These are phyloP conservation scores for Drosophila repletoides DNA, from an alignment of 1,140 invertebrate genomes.

Conservation along the genomic window DNA sequence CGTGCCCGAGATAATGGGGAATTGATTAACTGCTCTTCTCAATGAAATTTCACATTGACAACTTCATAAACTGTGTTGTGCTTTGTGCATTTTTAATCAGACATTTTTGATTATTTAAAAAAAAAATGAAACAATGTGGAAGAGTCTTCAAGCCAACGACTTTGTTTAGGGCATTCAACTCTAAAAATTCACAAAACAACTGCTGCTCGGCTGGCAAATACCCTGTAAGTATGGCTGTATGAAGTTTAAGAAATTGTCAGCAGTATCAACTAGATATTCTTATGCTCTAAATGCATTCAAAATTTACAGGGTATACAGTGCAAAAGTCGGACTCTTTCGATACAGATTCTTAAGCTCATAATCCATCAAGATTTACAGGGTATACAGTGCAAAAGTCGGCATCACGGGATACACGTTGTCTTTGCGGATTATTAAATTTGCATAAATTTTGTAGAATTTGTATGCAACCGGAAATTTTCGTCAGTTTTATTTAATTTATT, in stretches of 20 bases:
- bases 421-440: constrained; percentile 51
- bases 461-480: constrained; percentile 61
- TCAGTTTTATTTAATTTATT: constrained; percentile 33
- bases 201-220: too few relatives aligned
- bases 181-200: constrained; percentile 25
- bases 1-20: constrained; percentile 60
- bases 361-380: too few relatives aligned
- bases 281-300: too few relatives aligned
- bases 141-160: constrained; percentile 22
- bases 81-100: constrained; percentile 30
- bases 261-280: too few relatives aligned
- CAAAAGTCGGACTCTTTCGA: constrained; percentile 30
- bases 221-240: too few relatives aligned
- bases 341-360: too few relatives aligned
- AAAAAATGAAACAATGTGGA: constrained; percentile 22
- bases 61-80: not conserved
- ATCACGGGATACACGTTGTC: constrained; percentile 17
- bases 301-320: constrained; percentile 30
- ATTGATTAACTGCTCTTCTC: constrained; percentile 46
- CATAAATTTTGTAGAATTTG: constrained; percentile 7
- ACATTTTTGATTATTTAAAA: constrained; percentile 30
- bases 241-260: too few relatives aligned
- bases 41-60: constrained; percentile 19
- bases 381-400: constrained; percentile 8
- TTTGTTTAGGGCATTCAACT: constrained; percentile 58